Base-by-base conservation (phyloP, 1,140 invertebrate species). In the Periplaneta americana region DNA sequence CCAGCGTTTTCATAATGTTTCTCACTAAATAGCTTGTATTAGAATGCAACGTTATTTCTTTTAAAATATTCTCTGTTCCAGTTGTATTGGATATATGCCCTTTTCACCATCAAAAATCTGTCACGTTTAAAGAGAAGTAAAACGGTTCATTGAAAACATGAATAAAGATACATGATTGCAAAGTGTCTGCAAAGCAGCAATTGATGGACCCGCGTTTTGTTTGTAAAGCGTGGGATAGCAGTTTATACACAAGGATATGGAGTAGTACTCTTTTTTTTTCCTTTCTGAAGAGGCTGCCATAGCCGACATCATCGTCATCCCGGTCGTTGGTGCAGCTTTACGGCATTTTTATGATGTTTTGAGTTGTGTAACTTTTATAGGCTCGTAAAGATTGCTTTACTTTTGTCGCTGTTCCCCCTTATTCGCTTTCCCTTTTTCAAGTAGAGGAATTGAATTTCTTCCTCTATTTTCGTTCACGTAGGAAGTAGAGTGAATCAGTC, bases 281-380 rank as follows among this genome's bases (percentile, higher is more conserved):
- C n/a, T n/a, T 66, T n/a, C 6, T 28, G 48, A 66, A 66, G 48
- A 36, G n/a, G 35, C 31, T 17, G 75, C 76, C 34, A 36, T 9
- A 11, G 76, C 33, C 34, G 32, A 75, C 33, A 36, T 36, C 35
- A 36, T 28, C 76, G 34, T 36, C 76, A 31, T 36, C 76, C 22
- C 76, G 8, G 76, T 28, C 10, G 76, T 36, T 36, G 76, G 34
- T 22, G 35, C 48, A 66, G 34, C 76, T 78, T 78, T 78, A 78
- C 76, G 76, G 34, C 76, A 36, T 28, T 78, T 78, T 78, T 78
- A 78, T 78, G 76, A 78, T 78, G 76, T 78, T 78, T 78, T 78
- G 76, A 78, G 76, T 78, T 78, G 35, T 39, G 76, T 78, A 78
- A 78, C 76, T 78, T 78, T 78, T 78, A 78, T 36, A 36, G 34